phyloP scores from a whole-genome alignment of 2,888 invertebrate species.

The Lepidocyrtinus sp. region DNA sequence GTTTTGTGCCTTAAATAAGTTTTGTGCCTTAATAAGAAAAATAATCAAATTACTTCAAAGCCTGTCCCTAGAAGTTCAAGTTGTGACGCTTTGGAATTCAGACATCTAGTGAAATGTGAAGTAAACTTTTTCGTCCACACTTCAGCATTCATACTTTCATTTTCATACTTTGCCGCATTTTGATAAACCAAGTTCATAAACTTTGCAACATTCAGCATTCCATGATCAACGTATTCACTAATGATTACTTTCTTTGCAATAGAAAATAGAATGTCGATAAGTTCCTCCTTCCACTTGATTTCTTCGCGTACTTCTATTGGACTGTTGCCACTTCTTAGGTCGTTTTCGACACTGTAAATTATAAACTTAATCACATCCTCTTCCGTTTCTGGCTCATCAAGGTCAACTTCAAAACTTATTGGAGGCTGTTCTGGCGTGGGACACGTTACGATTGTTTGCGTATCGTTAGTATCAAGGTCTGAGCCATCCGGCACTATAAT shows the following conservation, averaged over 20 bases:
- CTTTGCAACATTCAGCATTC: conserved; percentile 34
- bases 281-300: conserved; percentile 26
- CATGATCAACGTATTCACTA: conserved; percentile 29
- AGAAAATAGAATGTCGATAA: conserved; percentile 1
- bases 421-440: too few species aligned
- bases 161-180: conserved; percentile 8
- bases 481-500: too few species aligned
- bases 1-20: too few species aligned
- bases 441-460: too few species aligned
- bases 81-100: background rate
- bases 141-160: background rate
- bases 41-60: conserved; percentile 11
- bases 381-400: background rate
- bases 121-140: background rate
- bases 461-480: too few species aligned
- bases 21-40: too few species aligned
- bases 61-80: background rate
- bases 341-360: conserved; percentile 30
- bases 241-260: conserved; percentile 16
- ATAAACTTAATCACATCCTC: conserved; percentile 33
- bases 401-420: conserved; percentile 26
- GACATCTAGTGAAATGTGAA: conserved; percentile 7
- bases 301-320: background rate
- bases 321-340: conserved; percentile 23
- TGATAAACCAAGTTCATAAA: conserved; percentile 23